phyloP scores from a whole-genome alignment of 1,140 invertebrate species.

The Mycetomoellerius zeteki region DNA sequence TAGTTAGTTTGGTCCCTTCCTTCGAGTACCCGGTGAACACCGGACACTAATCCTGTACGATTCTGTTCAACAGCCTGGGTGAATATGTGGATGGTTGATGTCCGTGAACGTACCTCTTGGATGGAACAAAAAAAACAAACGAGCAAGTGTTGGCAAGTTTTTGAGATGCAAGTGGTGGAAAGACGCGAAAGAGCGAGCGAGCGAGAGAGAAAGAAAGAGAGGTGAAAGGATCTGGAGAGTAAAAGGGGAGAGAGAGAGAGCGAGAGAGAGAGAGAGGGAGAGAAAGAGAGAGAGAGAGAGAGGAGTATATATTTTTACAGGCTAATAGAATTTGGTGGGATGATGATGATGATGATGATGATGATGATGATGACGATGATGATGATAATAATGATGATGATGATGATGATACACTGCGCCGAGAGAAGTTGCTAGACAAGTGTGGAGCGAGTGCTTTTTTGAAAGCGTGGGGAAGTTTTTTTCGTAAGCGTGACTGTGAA shows the following conservation, averaged over 20 bases:
- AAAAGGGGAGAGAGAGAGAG: constrained; percentile 23
- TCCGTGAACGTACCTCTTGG: constrained; percentile 48
- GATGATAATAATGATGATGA: constrained; percentile 43
- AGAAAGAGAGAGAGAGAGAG: constrained; percentile 26
- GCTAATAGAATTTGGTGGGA: constrained; percentile 39
- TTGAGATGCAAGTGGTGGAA: constrained; percentile 48
- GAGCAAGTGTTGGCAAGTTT: constrained; percentile 53
- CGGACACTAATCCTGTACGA: constrained; percentile 45
- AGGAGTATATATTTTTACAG: constrained; percentile 48
- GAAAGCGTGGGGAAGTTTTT: constrained; percentile 43
- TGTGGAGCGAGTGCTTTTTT: constrained; percentile 51
- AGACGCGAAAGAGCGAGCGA: constrained; percentile 48
- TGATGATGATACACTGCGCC: constrained; percentile 43
- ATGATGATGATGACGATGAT: constrained; percentile 39
- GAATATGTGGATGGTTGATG: constrained; percentile 63
- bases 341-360: constrained; percentile 52
- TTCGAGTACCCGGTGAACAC: not conserved
- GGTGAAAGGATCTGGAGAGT: constrained; percentile 46
- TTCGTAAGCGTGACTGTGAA: constrained; percentile 38
- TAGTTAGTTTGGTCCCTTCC: constrained; percentile 8
- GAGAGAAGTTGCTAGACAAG: constrained; percentile 43
- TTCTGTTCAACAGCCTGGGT: constrained; percentile 69
- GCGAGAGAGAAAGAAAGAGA: constrained; percentile 28
- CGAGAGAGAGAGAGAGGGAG: constrained; percentile 31
- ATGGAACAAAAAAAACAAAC: constrained; percentile 10